A percentile compares a stretch with the other conserved stretches of the same genome.
These are phyloP conservation scores for Idaea biselata DNA, from an alignment of 2,888 invertebrate species.

Conservation along the genomic window DNA sequence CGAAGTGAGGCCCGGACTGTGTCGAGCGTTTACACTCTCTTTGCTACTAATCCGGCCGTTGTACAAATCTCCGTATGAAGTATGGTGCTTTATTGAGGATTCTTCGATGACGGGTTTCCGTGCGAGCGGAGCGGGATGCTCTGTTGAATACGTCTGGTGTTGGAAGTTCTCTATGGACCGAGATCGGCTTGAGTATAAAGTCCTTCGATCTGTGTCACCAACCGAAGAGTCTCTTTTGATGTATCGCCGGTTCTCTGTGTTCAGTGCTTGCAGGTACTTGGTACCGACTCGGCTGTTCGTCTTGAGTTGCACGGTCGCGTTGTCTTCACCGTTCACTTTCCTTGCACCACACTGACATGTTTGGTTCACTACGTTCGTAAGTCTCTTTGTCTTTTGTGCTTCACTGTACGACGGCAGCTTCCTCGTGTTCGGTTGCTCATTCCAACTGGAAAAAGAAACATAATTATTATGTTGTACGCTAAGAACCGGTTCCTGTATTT, in stretches of 20 bases:
- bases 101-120: conserved; percentile 61
- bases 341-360: conserved; percentile 70
- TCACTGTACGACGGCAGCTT: conserved; percentile 78
- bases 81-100: conserved; percentile 65
- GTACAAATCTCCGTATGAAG: conserved; percentile 72
- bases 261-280: conserved; percentile 72
- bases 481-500: no score
- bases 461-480: conserved; percentile 1
- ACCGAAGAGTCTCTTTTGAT: conserved; percentile 66
- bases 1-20: conserved; percentile 66
- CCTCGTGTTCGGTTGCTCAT: conserved; percentile 76
- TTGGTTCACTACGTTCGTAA: conserved; percentile 62
- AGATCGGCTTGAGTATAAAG: conserved; percentile 62
- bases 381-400: conserved; percentile 78
- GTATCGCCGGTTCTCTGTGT: conserved; percentile 55
- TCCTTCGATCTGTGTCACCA: conserved; percentile 58
- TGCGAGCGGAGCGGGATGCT: conserved; percentile 38
- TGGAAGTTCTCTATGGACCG: conserved; percentile 77
- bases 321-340: conserved; percentile 61
- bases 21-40: conserved; percentile 67
- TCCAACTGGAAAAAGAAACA: conserved; percentile 63
- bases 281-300: conserved; percentile 74
- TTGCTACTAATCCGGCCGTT: conserved; percentile 69
- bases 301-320: conserved; percentile 55
- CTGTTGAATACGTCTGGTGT: conserved; percentile 50